These are phyloP conservation scores for Orientallactaga sibirica DNA, from an alignment of 2,797 vertebrate genomes.

Conservation along the genomic window DNA sequence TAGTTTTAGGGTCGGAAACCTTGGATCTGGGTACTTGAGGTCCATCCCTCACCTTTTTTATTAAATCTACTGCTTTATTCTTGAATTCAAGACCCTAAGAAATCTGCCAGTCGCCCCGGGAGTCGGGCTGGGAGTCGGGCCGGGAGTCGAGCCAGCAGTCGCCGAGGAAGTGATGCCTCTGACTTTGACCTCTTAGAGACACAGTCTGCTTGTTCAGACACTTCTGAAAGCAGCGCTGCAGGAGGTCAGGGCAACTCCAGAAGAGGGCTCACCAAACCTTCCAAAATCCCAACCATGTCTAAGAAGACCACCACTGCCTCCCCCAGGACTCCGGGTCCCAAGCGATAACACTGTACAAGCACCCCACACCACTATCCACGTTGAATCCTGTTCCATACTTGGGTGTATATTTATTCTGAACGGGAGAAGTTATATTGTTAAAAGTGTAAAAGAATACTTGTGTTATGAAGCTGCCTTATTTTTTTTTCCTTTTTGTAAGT, in stretches of 20 bases:
- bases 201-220: constrained; percentile 96
- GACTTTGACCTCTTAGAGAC: constrained; percentile 97
- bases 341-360: constrained; percentile 91
- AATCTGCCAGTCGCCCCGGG: constrained; percentile 92
- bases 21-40: not conserved
- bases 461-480: constrained; percentile 93
- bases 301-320: constrained; percentile 92
- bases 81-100: constrained; percentile 92
- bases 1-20: not conserved
- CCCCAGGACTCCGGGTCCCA: constrained; percentile 93
- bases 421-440: constrained; percentile 91
- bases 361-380: constrained; percentile 77
- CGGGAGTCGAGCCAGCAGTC: constrained; percentile 95
- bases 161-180: constrained; percentile 96
- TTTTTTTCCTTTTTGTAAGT: constrained; percentile 89
- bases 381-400: constrained; percentile 88
- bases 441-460: constrained; percentile 92
- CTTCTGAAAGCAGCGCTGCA: constrained; percentile 94
- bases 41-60: not conserved
- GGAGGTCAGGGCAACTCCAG: constrained; percentile 90
- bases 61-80: not conserved
- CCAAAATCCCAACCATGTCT: constrained; percentile 98
- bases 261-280: constrained; percentile 91
- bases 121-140: constrained; percentile 96
- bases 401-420: constrained; percentile 92